Conservation (phyloP, 2,113 vertebrate genomes). For the Phyllostomus hastatus region DNA sequence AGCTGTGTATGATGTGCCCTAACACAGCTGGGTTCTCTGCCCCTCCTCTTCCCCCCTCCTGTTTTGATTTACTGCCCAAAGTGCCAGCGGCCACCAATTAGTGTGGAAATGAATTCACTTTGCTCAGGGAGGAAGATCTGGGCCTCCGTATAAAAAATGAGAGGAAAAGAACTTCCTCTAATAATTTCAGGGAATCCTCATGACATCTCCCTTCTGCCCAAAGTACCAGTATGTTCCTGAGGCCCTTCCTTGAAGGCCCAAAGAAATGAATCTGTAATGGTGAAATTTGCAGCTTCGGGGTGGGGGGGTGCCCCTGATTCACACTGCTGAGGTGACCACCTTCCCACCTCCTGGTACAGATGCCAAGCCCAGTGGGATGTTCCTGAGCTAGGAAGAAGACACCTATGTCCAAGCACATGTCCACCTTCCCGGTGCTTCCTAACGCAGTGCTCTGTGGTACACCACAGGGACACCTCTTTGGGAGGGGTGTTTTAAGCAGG, state of each 20-base stretch:
- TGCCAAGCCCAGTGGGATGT: neutral
- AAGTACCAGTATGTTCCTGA: neutral
- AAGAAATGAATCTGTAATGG: neutral
- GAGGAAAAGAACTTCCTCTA: neutral
- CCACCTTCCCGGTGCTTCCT: neutral
- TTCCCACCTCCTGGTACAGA: neutral
- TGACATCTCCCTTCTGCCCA: neutral
- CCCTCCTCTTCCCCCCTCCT: neutral
- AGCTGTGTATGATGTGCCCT: neutral
- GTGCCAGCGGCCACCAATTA: fast-evolving
- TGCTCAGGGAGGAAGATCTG: neutral
- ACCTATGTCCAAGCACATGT: neutral
- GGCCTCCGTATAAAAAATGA: neutral
- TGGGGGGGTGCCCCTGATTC: neutral
- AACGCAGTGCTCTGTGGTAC: neutral
- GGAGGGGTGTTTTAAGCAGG: neutral
- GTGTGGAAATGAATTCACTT: neutral
- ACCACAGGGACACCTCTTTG: fast-evolving
- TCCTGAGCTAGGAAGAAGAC: neutral
- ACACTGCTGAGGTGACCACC: neutral
- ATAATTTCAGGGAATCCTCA: neutral
- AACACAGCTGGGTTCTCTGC: neutral
- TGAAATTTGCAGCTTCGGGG: neutral
- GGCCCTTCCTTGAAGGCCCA: neutral
- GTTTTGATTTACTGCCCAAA: neutral